Conservation (phyloP, 1,140 invertebrate genomes). For the Drosophila rhopaloa region DNA sequence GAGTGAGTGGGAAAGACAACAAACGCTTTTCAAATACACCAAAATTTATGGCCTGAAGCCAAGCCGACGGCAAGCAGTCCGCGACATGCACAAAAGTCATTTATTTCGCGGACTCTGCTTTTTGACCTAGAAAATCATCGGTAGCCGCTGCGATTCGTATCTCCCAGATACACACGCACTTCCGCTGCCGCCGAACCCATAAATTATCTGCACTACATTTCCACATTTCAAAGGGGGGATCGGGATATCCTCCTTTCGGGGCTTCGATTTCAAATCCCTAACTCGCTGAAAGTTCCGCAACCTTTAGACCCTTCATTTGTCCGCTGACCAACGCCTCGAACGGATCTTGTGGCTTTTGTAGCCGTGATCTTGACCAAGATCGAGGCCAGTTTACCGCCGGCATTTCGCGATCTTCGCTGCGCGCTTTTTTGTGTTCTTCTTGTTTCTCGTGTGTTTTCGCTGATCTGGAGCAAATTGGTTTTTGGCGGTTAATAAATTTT, state of each 20-base stretch:
- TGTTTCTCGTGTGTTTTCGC: constrained; percentile 26
- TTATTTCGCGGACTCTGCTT: constrained; percentile 64
- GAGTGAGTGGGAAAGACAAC: constrained; percentile 41
- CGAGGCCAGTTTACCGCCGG: constrained; percentile 71
- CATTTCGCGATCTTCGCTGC: constrained; percentile 52
- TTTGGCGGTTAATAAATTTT: constrained; percentile 83
- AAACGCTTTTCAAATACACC: constrained; percentile 60
- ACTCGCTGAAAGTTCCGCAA: constrained; percentile 63
- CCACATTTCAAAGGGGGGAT: constrained; percentile 1
- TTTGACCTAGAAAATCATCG: constrained; percentile 71
- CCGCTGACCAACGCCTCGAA: constrained; percentile 59
- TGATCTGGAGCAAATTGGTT: constrained; percentile 78
- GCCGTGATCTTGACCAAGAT: constrained; percentile 34
- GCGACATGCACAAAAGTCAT: constrained; percentile 79
- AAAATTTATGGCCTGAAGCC: constrained; percentile 60
- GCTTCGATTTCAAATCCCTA: constrained; percentile 50
- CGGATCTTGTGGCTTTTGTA: constrained; percentile 37
- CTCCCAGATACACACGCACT: constrained; percentile 77
- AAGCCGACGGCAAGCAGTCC: constrained; percentile 62
- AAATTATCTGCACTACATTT: constrained; percentile 70
- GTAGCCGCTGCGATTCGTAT: constrained; percentile 62
- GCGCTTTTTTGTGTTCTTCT: constrained; percentile 6
- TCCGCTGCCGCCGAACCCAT: constrained; percentile 62
- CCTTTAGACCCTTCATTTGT: constrained; percentile 64
- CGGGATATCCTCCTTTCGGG: constrained; percentile 11